Conservation (phyloP, 1,140 invertebrate genomes). For the Ceratina calcarata region DNA sequence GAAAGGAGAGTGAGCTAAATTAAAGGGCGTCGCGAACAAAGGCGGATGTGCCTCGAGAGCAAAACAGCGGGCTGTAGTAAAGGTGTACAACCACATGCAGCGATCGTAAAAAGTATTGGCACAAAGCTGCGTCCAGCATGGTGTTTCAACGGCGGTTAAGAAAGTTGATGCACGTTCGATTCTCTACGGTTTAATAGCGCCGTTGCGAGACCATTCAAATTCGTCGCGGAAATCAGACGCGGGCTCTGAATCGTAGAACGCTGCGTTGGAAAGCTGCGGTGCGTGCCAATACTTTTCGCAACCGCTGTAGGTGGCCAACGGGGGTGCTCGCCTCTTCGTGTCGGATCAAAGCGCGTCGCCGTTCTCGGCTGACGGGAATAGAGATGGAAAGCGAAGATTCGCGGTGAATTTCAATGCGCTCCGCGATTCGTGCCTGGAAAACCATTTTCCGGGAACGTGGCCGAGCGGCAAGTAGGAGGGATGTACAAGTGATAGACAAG, state of each 20-base stretch:
- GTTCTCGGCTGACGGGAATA: constrained; percentile 69
- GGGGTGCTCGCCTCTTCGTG: constrained; percentile 46
- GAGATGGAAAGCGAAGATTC: constrained; percentile 79
- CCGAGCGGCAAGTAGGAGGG: neutral
- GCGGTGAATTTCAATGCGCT: constrained; percentile 78
- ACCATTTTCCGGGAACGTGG: constrained; percentile 55
- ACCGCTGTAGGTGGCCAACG: constrained; percentile 21
- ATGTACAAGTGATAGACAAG: neutral
- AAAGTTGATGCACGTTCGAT: too few species aligned
- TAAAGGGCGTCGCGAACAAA: constrained; percentile 68
- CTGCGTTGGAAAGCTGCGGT: too few species aligned
- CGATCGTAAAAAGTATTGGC: too few species aligned
- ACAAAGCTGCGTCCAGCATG: too few species aligned
- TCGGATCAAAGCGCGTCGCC: constrained; percentile 61
- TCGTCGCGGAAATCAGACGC: too few species aligned
- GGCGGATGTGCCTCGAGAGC: constrained; percentile 71
- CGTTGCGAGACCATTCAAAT: too few species aligned
- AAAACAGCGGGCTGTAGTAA: constrained; percentile 59
- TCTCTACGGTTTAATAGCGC: too few species aligned
- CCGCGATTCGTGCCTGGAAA: constrained; percentile 75
- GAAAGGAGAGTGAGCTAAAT: constrained; percentile 59
- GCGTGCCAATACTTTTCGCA: too few species aligned
- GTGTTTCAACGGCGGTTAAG: too few species aligned
- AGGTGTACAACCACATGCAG: neutral
- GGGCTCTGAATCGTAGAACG: too few species aligned